Conservation (phyloP, 2,797 vertebrate genomes). For the Trichosurus vulpecula region DNA sequence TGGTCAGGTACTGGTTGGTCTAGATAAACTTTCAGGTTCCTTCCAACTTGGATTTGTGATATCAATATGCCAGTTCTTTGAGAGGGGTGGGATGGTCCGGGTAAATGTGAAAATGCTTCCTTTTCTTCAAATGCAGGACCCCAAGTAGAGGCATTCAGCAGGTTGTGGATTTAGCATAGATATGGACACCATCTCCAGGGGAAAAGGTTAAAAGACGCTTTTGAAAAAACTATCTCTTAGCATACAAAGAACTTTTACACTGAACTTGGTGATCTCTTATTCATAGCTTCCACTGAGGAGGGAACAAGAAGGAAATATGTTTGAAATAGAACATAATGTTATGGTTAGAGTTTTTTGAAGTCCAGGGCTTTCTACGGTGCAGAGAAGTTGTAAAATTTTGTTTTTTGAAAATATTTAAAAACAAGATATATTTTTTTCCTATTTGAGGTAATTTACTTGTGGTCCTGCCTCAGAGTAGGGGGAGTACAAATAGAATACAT, state of each 20-base stretch:
- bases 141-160: neutral
- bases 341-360: neutral
- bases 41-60: neutral
- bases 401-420: neutral
- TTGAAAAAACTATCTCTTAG: neutral
- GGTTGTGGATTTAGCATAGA: neutral
- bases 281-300: neutral
- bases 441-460: neutral
- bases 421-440: neutral
- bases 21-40: neutral
- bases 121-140: neutral
- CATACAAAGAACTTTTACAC: neutral
- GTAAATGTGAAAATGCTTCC: neutral
- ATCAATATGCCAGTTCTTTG: neutral
- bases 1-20: neutral
- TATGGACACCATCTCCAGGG: neutral
- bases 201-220: neutral
- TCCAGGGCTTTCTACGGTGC: neutral
- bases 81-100: neutral
- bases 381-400: neutral
- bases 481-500: neutral
- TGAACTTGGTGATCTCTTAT: neutral
- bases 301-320: neutral
- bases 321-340: neutral
- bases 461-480: neutral